These are phyloP conservation scores for Sebastes paucispinis DNA, from an alignment of 2,797 vertebrate genomes.

Conservation along the genomic window DNA sequence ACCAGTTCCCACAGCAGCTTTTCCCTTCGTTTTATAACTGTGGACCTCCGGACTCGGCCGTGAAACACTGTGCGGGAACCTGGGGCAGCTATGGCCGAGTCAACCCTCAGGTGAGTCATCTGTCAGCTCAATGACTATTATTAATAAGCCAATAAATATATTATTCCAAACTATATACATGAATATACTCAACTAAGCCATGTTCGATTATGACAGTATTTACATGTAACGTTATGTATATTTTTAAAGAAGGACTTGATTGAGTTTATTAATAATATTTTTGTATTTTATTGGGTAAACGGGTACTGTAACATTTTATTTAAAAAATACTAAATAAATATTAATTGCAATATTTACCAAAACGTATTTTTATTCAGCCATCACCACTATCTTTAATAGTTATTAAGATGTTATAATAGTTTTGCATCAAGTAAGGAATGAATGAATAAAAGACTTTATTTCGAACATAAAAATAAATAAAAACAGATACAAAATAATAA, in stretches of 20 bases:
- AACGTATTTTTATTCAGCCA: no score
- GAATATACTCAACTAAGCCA: neutral
- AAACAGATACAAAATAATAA: no score
- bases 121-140: neutral
- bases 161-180: neutral
- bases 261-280: no score
- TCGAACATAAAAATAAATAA: no score
- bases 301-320: neutral
- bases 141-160: neutral
- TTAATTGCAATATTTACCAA: no score
- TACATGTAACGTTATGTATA: neutral
- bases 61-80: constrained; percentile 16
- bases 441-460: no score
- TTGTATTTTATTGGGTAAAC: neutral
- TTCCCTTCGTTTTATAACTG: constrained; percentile 71
- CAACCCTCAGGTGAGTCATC: constrained; percentile 33
- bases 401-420: no score
- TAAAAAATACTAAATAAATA: neutral
- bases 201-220: neutral
- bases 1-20: constrained; percentile 69
- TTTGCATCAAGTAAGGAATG: no score
- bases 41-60: constrained; percentile 52
- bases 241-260: no score
- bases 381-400: no score
- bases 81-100: constrained; percentile 69